Evolutionary conservation across 2,113 vertebrate genomes (phyloP).

Genomic region (Vanacampus margaritifer): DNA sequence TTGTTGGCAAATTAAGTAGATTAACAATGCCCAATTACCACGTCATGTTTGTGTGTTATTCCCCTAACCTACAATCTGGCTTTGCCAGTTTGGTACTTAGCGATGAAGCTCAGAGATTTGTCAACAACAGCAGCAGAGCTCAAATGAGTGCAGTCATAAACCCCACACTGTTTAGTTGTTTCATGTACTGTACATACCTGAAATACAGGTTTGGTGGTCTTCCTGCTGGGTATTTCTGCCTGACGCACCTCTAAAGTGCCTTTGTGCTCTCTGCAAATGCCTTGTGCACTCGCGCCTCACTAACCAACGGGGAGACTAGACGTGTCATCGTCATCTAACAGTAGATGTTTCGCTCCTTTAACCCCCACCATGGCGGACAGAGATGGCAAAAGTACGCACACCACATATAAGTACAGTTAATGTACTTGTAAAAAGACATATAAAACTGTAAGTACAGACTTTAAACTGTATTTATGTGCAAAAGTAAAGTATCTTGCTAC

Average conservation of each 20-base stretch:
- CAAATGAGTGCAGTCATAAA: neutral
- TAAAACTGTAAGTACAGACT: too few species aligned
- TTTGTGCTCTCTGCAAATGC: neutral
- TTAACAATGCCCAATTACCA: neutral
- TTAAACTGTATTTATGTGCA: too few species aligned
- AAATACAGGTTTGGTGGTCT: slow-evolving; percentile 2
- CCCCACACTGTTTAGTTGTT: neutral
- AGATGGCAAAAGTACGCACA: neutral
- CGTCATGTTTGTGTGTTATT: neutral
- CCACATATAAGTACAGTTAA: too few species aligned
- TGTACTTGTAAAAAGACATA: too few species aligned
- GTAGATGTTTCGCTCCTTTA: neutral
- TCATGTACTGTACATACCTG: neutral
- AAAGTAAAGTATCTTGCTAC: neutral
- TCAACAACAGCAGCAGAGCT: neutral
- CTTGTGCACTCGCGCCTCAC: neutral
- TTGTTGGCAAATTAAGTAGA: neutral
- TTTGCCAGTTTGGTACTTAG: neutral
- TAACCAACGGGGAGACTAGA: neutral
- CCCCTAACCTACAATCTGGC: slow-evolving; percentile 1
- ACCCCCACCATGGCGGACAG: neutral
- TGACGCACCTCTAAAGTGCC: neutral
- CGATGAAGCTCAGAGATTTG: neutral
- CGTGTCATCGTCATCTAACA: neutral
- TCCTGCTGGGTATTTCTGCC: neutral